Evolutionary conservation across 2,797 vertebrate genomes (phyloP).

Genomic region (Falco biarmicus): DNA sequence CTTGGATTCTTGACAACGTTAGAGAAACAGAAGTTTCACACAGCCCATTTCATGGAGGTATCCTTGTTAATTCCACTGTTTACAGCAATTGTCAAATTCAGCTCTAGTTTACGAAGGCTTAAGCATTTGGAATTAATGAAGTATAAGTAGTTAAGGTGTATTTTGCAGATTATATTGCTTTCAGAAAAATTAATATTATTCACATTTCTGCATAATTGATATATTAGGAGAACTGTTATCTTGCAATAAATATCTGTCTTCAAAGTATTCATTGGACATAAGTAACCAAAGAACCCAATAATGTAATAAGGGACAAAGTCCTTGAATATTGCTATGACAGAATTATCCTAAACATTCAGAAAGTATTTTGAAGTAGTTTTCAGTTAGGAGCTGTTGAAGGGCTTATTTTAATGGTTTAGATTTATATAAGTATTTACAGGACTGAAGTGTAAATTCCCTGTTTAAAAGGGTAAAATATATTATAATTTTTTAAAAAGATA

Average conservation of each 20-base stretch:
- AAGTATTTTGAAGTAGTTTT: background rate
- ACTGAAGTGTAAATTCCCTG: background rate
- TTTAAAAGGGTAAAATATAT: background rate
- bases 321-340: background rate
- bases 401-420: background rate
- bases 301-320: background rate
- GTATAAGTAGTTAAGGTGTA: background rate
- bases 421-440: background rate
- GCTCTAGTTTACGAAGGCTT: background rate
- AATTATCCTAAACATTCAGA: background rate
- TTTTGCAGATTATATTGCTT: constrained; percentile 45
- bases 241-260: constrained; percentile 10
- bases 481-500: background rate
- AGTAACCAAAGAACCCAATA: background rate
- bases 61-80: background rate
- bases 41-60: background rate
- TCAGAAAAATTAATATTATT: constrained; percentile 60
- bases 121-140: constrained; percentile 36
- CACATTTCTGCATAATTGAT: constrained; percentile 48
- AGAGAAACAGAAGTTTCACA: background rate
- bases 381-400: background rate
- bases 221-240: background rate
- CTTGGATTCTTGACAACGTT: background rate
- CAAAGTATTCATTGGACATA: background rate
- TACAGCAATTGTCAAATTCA: background rate